A percentile compares a stretch with the other conserved stretches of the same genome.
Evolutionary conservation across 2,797 vertebrate species (phyloP).

Genomic region (Anniella stebbinsi): DNA sequence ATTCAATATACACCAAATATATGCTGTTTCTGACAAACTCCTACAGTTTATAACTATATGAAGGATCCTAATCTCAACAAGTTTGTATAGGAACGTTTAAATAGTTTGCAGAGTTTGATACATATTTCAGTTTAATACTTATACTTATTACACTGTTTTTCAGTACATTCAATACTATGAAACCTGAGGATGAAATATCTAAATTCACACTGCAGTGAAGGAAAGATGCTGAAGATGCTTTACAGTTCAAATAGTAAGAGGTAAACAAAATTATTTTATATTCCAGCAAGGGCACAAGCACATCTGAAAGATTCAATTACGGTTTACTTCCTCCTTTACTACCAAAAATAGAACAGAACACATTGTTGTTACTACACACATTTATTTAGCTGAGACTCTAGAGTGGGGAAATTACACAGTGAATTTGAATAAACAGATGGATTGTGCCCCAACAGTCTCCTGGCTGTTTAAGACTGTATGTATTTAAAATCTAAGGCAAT

Average conservation of each 20-base stretch:
- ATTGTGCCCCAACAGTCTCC: not conserved
- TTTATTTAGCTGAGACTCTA: not conserved
- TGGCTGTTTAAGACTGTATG: not conserved
- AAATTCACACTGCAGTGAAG: not conserved
- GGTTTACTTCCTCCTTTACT: constrained; percentile 29
- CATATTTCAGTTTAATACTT: rapidly evolving
- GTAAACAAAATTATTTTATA: constrained; percentile 1
- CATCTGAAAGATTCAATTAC: not conserved
- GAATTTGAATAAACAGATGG: constrained; percentile 3
- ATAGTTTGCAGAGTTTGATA: rapidly evolving
- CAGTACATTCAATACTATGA: not conserved
- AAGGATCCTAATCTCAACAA: not conserved
- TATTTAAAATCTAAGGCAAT: not conserved
- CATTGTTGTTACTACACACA: not conserved
- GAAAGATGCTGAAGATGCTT: constrained; percentile 1
- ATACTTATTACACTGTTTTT: not conserved
- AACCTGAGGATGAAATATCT: not conserved
- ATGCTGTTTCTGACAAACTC: not conserved
- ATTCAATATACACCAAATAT: not conserved
- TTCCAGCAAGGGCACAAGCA: not conserved
- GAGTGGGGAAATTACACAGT: not conserved
- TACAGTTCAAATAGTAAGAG: constrained; percentile 16
- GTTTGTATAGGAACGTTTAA: not conserved
- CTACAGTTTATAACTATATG: not conserved
- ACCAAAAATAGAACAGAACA: constrained; percentile 29